These are phyloP conservation scores for Catostylus mosaicus DNA, from an alignment of 30 jellyfish, hydroid and myxozoan species.

Conservation along the genomic window DNA sequence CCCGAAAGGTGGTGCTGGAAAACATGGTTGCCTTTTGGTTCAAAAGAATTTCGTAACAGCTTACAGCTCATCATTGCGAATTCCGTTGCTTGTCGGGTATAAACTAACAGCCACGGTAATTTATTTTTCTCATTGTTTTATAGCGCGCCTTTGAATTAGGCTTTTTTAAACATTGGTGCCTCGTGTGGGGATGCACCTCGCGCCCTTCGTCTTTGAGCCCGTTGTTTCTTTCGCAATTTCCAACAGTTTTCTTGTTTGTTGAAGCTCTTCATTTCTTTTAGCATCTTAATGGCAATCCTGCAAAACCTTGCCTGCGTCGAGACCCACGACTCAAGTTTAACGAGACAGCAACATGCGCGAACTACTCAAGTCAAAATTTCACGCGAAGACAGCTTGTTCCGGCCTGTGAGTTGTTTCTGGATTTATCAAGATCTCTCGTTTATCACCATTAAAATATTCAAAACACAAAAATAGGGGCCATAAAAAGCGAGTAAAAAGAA, in stretches of 20 bases:
- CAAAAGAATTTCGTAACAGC: conserved; percentile 70
- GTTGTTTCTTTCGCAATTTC: too few species aligned
- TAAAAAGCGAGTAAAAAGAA: too few species aligned
- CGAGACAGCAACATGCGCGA: conserved; percentile 56
- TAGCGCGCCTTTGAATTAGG: too few species aligned
- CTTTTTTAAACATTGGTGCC: too few species aligned
- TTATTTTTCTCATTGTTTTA: neutral
- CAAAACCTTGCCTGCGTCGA: conserved; percentile 40
- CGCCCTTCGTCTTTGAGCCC: too few species aligned
- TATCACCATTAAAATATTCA: too few species aligned
- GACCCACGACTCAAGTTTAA: conserved; percentile 65
- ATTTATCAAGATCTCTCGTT: too few species aligned
- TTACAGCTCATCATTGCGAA: conserved; percentile 57
- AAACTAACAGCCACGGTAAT: conserved; percentile 50
- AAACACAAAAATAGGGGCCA: too few species aligned
- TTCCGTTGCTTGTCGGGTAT: conserved; percentile 85
- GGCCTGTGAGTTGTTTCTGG: conserved; percentile 39
- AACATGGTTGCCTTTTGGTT: conserved; percentile 50
- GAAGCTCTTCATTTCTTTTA: conserved; percentile 1
- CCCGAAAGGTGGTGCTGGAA: conserved; percentile 64
- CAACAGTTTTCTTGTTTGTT: too few species aligned
- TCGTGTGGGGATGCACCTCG: too few species aligned
- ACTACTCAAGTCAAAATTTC: conserved; percentile 39
- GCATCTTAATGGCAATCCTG: conserved; percentile 44
- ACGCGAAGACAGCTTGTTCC: conserved; percentile 75